Evolutionary conservation across 1,140 invertebrate genomes (phyloP), one percentile per base, ranked within the genome.

Genomic region (Ips typographus): DNA sequence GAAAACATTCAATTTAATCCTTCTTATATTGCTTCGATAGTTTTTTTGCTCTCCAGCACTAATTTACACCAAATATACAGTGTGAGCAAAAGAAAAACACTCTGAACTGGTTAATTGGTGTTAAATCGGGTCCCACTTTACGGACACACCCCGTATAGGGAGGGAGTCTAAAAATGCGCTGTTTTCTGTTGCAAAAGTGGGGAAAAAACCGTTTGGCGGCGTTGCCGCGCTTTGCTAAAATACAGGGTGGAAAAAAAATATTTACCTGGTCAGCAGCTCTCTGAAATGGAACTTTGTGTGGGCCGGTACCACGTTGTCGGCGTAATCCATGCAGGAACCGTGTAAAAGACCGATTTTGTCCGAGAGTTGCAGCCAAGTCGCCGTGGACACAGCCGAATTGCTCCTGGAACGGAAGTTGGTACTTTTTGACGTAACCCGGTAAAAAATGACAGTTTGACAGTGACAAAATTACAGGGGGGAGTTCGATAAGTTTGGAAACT

Each of bases 201-300:
- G 22, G 22, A 22, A 49, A 3, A 49, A 49, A 22, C 44, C 1
- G 22, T 49, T 44, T 5, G 43, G 8, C 2, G 3, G 7, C 22
- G 7, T 49, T 49, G 6, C 44, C 3, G 44, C 3, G 1, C 4
- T 44, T 44, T 44, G 3, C 6, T 49, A 2, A 49, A 49, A 49
- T 49, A 8, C 22, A 49, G 44, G 22, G 22, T 49, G 22, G 7
- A 3, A 1, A 49, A 55, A 22, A 22, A 22, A 22, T 22, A 22
- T 22, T 22, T 58, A 53, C 61, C 61, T 84, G 0, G 89, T 88
- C 2, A 96, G 86, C 62, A 96, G 83, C 78, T 96, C 94, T 5
- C 93, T 89, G 75, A 95, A 90, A 73, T 94, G 93, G 79, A 97
- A 95, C 65, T 94, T 90, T 40, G 91, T 88, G 77, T 94, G 93